Percentiles rank a stretch among this genome's conserved stretches.
Evolutionary conservation across 1,140 invertebrate species (phyloP).

Genomic region (Orussus abietinus): DNA sequence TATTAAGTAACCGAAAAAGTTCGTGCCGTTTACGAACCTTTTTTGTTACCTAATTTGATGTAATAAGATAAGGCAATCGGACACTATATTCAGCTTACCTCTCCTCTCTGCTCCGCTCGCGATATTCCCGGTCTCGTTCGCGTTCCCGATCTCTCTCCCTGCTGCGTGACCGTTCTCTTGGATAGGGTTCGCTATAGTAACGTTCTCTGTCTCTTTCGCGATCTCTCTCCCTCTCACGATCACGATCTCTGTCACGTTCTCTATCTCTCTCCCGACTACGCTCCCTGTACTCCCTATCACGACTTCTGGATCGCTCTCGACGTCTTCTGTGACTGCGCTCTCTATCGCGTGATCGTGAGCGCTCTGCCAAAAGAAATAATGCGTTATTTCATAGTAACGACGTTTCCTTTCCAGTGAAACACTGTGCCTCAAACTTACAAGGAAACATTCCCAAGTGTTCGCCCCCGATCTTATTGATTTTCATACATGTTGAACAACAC

Average conservation of each 20-base stretch:
- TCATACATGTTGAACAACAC: neutral
- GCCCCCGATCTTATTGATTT: slow-evolving; percentile 3
- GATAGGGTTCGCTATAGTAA: slow-evolving; percentile 50
- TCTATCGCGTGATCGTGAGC: slow-evolving; percentile 75
- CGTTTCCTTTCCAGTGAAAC: no score
- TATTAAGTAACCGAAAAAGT: no score
- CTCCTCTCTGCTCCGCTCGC: slow-evolving; percentile 68
- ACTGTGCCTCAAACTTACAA: slow-evolving; percentile 5
- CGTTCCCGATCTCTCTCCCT: slow-evolving; percentile 66
- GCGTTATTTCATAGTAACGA: slow-evolving; percentile 4
- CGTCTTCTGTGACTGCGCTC: slow-evolving; percentile 65
- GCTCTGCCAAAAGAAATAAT: slow-evolving; percentile 47
- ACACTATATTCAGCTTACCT: no score
- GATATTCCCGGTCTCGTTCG: slow-evolving; percentile 64
- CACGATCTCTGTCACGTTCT: slow-evolving; percentile 59
- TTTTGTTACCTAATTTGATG: no score
- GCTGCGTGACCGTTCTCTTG: slow-evolving; percentile 61
- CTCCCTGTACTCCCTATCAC: slow-evolving; percentile 71
- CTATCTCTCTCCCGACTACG: slow-evolving; percentile 70
- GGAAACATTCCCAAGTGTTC: neutral
- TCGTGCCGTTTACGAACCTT: no score
- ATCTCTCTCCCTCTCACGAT: slow-evolving; percentile 63
- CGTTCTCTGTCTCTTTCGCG: slow-evolving; percentile 53
- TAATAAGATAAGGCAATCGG: no score
- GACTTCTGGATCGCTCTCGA: slow-evolving; percentile 74